Evolutionary conservation across 2,888 invertebrate genomes (phyloP), one percentile per base, ranked within the genome.

Genomic region (Andrena bucephala): DNA sequence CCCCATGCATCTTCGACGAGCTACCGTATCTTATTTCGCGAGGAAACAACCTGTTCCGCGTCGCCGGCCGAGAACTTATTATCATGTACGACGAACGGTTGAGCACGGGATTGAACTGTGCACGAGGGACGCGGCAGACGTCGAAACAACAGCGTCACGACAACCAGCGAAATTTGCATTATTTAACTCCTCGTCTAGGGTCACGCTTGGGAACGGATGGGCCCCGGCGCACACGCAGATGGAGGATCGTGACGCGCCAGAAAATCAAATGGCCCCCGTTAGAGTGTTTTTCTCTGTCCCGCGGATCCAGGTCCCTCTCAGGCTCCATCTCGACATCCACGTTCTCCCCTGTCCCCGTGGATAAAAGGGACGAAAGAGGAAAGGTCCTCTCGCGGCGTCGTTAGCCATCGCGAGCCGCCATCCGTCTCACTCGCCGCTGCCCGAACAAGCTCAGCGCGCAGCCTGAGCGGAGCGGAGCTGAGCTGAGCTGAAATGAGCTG

Each of bases 251-350:
- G 75, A 68, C 59, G 78, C 52, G 60, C 73, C 16, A 10, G 50
- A 67, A 78, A 77, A 77, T 77, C 83, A 73, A 83, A 85, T 83
- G 85, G 86, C 90, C 86, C 81, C 87, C 90, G 89, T 91, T 90
- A 90, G 85, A 88, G 87, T 83, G 87, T 85, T 83, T 86, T 71
- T 67, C 77, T 75, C 81, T 63, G 29, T 77, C 36, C n/a, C 59
- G 24, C n/a, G 33, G 16, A 57, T 59, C 65, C 27, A 42, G 16
- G 42, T 16, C 50, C 77, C 69, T 36, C 50, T 60, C 24, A 3
- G 65, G 16, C 54, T 42, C 54, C 29, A 20, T 33, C 59, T 10
- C 24, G 48, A 27, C 68, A 24, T 68, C 68, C 66, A 20, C 48
- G 7, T 48, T 60, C 74, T 62, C 52, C 29, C 42, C 42, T 42